Percentiles rank a stretch among this genome's conserved stretches.
Conservation (phyloP, 1,140 invertebrate genomes). For the Sycophila sp. region DNA sequence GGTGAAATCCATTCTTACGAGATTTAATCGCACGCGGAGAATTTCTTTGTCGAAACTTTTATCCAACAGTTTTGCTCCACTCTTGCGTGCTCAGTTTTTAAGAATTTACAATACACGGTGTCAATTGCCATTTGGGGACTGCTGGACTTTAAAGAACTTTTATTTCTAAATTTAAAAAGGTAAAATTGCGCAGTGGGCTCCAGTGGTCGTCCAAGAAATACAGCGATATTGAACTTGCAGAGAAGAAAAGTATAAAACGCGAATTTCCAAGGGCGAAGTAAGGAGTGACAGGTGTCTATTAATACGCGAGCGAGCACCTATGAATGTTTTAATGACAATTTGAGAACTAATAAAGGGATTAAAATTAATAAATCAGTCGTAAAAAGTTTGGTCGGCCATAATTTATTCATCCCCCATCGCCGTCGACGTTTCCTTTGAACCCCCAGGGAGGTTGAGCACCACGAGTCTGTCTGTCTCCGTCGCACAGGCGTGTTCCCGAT, state of each 20-base stretch:
- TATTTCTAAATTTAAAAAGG: not conserved
- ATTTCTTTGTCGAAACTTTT: not conserved
- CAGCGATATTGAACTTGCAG: no score
- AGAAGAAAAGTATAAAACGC: not conserved
- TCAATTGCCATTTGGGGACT: not conserved
- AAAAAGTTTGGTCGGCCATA: conserved; percentile 4
- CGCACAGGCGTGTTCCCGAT: conserved; percentile 37
- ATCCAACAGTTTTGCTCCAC: no score
- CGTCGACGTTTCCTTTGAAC: conserved; percentile 1
- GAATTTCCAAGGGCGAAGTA: not conserved
- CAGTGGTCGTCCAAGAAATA: no score
- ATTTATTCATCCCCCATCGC: conserved; percentile 16
- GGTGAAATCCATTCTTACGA: conserved; percentile 3
- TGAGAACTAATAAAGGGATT: not conserved
- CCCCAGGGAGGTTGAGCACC: conserved; percentile 16
- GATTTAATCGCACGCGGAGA: not conserved
- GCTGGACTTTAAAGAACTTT: not conserved
- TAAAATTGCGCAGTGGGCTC: no score
- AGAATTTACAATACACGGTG: no score
- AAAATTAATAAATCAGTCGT: conserved; percentile 23
- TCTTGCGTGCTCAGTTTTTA: no score
- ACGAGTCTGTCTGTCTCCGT: not conserved
- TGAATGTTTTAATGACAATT: conserved; percentile 18
- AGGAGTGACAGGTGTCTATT: not conserved
- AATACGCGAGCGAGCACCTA: not conserved